Percentiles rank a stretch among this genome's conserved stretches.
phyloP scores from a whole-genome alignment of 2,888 invertebrate species.

The Alviniconcha strummeri region DNA sequence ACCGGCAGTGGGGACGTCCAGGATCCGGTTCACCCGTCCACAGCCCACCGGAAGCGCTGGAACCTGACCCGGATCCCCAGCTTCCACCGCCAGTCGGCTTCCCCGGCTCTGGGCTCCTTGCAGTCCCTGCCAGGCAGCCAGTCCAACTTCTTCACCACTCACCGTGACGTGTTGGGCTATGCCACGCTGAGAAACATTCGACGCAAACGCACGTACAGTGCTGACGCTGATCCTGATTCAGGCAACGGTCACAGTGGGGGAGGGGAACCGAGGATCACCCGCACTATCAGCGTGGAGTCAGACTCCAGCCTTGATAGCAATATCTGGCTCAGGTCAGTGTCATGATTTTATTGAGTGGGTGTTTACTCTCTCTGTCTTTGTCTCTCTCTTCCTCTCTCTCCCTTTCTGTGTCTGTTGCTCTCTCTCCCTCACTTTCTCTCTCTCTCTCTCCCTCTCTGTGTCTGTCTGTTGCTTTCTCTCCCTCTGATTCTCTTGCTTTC shows the following conservation, averaged over 20 bases:
- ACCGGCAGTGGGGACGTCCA: constrained; percentile 48
- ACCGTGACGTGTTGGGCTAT: constrained; percentile 71
- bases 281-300: constrained; percentile 54
- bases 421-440: too few relatives aligned
- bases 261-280: constrained; percentile 35
- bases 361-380: neutral
- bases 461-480: neutral
- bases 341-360: neutral
- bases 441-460: neutral
- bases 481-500: neutral
- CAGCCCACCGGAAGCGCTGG: constrained; percentile 61
- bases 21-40: constrained; percentile 71
- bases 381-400: too few relatives aligned
- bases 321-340: constrained; percentile 40
- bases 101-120: constrained; percentile 47
- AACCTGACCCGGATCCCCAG: constrained; percentile 69
- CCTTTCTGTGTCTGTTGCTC: too few relatives aligned
- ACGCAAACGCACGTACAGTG: constrained; percentile 64
- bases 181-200: constrained; percentile 71
- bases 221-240: constrained; percentile 55
- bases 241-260: neutral
- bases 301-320: constrained; percentile 45
- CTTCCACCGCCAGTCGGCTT: constrained; percentile 52
- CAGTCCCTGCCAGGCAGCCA: constrained; percentile 35
- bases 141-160: constrained; percentile 60